Conservation (phyloP, 92 coral and sea anemone genomes). For the Porites rus region DNA sequence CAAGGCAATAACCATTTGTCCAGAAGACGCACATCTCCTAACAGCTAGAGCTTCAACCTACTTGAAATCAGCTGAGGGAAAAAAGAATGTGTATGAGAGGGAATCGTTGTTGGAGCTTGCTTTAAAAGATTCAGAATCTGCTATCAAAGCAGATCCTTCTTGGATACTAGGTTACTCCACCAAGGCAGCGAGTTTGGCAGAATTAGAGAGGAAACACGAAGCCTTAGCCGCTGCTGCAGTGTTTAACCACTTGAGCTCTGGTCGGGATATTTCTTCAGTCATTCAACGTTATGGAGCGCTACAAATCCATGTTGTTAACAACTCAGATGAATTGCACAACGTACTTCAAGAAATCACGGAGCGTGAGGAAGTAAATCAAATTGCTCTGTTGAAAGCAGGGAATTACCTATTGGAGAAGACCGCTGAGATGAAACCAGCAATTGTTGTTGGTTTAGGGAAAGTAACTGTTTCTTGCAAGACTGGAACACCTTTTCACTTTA, state of each 20-base stretch:
- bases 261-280: conserved; percentile 6
- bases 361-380: conserved; percentile 4
- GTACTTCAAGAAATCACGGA: background rate
- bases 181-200: conserved; percentile 1
- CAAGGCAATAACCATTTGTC: background rate
- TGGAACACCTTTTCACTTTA: conserved; percentile 11
- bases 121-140: background rate
- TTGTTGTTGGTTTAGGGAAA: conserved; percentile 9
- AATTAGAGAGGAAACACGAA: background rate
- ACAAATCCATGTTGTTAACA: background rate
- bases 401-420: background rate
- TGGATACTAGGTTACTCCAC: conserved; percentile 2
- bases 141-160: background rate
- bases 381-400: conserved; percentile 1
- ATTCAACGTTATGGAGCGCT: background rate
- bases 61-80: background rate
- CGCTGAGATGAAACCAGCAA: background rate
- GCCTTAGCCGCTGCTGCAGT: conserved; percentile 14
- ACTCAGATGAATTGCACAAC: background rate
- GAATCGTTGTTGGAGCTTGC: background rate
- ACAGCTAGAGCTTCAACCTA: conserved; percentile 3
- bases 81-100: background rate
- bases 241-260: conserved; percentile 16
- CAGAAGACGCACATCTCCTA: background rate
- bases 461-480: conserved; percentile 7